Base-by-base conservation (phyloP, 1,140 invertebrate species). In the Metopolophium dirhodum region DNA sequence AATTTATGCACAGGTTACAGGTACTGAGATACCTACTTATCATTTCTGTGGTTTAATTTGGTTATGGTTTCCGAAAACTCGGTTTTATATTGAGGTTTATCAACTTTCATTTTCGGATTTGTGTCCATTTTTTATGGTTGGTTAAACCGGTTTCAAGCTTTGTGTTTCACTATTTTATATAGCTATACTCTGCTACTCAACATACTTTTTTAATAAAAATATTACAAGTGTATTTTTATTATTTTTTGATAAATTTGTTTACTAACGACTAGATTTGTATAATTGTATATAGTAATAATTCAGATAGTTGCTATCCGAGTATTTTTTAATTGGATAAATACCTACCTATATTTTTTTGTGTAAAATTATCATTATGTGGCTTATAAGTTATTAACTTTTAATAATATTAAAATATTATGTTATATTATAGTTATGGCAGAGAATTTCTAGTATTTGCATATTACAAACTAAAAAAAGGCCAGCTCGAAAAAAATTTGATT, bases 111-210 rank as follows among this genome's bases (percentile, higher is more conserved):
- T 90, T 90, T 90, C 88, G 11, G 88, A 37, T 41, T 41, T 90
- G 89, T 30, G 57, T 68, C 89, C 54, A 45, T 68, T 90, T 90
- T 90, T 68, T 90, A 90, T 45, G 57, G 89, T 68, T 57, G 35
- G 30, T 61, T 90, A 90, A 90, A 90, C 89, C 57, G 89, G 89
- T 90, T 90, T 90, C 7, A 45, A 90, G 37, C 89, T 90, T 90
- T 68, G 89, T 68, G 41, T 90, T 90, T 45, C 54, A 68, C 54
- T 61, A 26, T 87, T 77, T 47, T 47, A 87, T 41, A 9, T 14
- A 41, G 23, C 23, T 47, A 54, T 49, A 49, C 41, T 41, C 41
- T 0, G 41, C 41, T 41, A 41, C 54, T 90, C 89, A 90, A 68
- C 89, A 90, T n/a, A 90, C 89, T 68, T 90, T 90, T 68, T 90